Conservation (phyloP, 1,140 invertebrate genomes). For the Bicyclus anynana region DNA sequence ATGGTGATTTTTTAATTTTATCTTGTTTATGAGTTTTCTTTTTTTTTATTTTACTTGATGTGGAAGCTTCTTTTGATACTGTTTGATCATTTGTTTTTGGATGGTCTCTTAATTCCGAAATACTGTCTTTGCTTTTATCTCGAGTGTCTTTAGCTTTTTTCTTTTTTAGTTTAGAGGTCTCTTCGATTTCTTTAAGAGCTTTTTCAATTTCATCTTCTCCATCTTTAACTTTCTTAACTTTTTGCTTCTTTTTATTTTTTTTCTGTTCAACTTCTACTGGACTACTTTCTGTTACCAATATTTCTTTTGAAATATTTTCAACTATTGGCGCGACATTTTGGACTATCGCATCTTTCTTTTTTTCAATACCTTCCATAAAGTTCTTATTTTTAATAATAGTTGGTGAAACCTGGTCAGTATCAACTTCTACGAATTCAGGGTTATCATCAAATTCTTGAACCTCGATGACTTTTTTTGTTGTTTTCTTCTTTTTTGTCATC, state of each 20-base stretch:
- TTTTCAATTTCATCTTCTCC: conserved; percentile 76
- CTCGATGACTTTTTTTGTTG: conserved; percentile 59
- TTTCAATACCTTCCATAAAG: not conserved
- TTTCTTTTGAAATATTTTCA: not conserved
- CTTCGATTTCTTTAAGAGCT: conserved; percentile 77
- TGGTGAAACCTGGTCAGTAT: conserved; percentile 16
- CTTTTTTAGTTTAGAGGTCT: conserved; percentile 54
- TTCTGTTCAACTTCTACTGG: conserved; percentile 37
- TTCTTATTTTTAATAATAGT: not conserved
- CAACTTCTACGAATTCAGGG: conserved; percentile 28
- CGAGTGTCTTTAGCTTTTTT: conserved; percentile 42
- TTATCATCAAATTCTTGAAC: conserved; percentile 64
- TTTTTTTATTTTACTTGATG: conserved; percentile 13
- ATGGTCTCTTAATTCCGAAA: conserved; percentile 13
- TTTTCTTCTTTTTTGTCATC: conserved; percentile 59
- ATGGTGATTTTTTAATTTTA: not conserved
- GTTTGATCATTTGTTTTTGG: not conserved
- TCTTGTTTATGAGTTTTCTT: conserved; percentile 20
- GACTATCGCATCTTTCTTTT: not conserved
- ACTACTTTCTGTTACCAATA: not conserved
- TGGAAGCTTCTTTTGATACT: conserved; percentile 16
- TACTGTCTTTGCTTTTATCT: conserved; percentile 36
- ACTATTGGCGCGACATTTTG: not conserved
- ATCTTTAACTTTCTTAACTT: conserved; percentile 64
- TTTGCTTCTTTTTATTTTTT: conserved; percentile 67